A percentile compares a stretch with the other conserved stretches of the same genome.
These are phyloP conservation scores for Abramis brama DNA, from an alignment of 2,113 vertebrate genomes.

Conservation along the genomic window DNA sequence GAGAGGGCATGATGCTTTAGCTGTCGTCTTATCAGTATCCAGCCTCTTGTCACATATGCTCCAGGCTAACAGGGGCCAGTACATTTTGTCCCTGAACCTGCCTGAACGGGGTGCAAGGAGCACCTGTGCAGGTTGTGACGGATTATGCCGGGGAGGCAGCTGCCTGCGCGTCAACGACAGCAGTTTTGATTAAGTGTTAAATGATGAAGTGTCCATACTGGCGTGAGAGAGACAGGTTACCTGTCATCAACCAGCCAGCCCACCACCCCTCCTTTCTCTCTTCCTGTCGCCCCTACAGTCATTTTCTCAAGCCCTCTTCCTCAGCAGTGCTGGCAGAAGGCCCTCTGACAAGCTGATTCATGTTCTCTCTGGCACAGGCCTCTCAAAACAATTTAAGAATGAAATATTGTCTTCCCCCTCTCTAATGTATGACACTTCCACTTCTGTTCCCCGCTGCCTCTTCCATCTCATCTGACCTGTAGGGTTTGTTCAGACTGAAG, in stretches of 20 bases:
- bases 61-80: not conserved
- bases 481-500: slow-evolving; percentile 39
- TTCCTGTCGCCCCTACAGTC: slow-evolving; percentile 33
- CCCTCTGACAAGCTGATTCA: slow-evolving; percentile 74
- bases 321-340: slow-evolving; percentile 54
- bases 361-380: slow-evolving; percentile 69
- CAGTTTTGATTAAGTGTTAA: slow-evolving; percentile 71
- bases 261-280: slow-evolving; percentile 27
- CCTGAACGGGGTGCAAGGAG: not conserved
- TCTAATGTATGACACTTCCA: slow-evolving; percentile 66
- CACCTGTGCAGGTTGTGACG: slow-evolving; percentile 35
- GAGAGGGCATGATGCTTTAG: not conserved
- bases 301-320: slow-evolving; percentile 40
- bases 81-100: slow-evolving; percentile 24
- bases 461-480: slow-evolving; percentile 56
- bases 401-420: slow-evolving; percentile 66
- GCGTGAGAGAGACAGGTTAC: slow-evolving; percentile 64
- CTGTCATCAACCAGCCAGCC: slow-evolving; percentile 57
- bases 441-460: slow-evolving; percentile 43
- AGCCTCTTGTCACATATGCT: not conserved
- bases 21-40: not conserved
- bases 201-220: slow-evolving; percentile 68
- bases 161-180: slow-evolving; percentile 55
- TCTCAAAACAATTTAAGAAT: slow-evolving; percentile 78
- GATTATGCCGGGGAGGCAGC: slow-evolving; percentile 30